Percentiles rank a stretch among this genome's conserved stretches.
phyloP scores from a whole-genome alignment of 2,888 invertebrate genomes.

The Pristionchus maxplancki region DNA sequence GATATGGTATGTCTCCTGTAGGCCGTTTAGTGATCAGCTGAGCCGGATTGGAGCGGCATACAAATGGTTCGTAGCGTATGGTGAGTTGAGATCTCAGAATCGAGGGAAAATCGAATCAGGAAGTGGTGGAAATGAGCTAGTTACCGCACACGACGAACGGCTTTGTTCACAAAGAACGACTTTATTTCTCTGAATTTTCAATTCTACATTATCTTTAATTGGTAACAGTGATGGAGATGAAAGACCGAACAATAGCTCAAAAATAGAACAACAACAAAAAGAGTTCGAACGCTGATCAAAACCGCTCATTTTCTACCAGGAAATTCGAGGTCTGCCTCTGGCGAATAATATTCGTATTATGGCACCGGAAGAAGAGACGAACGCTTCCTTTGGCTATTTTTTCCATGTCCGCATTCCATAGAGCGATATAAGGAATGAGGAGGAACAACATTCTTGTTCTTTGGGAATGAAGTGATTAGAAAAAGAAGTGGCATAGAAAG shows the following conservation, averaged over 20 bases:
- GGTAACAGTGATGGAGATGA: too few species aligned
- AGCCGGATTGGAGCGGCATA: not conserved
- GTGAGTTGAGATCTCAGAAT: not conserved
- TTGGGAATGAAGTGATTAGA: too few species aligned
- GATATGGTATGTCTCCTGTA: too few species aligned
- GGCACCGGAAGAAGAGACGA: not conserved
- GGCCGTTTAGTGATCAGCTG: too few species aligned
- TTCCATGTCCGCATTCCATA: not conserved
- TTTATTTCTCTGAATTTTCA: too few species aligned
- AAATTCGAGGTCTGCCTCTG: not conserved
- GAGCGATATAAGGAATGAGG: not conserved
- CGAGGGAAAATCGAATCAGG: not conserved
- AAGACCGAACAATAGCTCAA: too few species aligned
- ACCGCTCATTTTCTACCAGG: not conserved
- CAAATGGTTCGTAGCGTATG: not conserved
- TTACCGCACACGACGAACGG: not conserved
- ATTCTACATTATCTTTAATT: too few species aligned
- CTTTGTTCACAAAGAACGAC: not conserved
- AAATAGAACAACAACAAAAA: not conserved
- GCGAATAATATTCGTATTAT: slow-evolving; percentile 3
- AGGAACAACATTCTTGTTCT: not conserved
- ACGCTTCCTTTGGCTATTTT: not conserved
- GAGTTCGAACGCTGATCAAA: not conserved
- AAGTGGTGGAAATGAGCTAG: not conserved
- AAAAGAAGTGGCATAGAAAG: too few species aligned